Percentiles rank a stretch among this genome's conserved stretches.
Evolutionary conservation across 2,797 vertebrate genomes (phyloP).

Genomic region (Cottoperca gobio): DNA sequence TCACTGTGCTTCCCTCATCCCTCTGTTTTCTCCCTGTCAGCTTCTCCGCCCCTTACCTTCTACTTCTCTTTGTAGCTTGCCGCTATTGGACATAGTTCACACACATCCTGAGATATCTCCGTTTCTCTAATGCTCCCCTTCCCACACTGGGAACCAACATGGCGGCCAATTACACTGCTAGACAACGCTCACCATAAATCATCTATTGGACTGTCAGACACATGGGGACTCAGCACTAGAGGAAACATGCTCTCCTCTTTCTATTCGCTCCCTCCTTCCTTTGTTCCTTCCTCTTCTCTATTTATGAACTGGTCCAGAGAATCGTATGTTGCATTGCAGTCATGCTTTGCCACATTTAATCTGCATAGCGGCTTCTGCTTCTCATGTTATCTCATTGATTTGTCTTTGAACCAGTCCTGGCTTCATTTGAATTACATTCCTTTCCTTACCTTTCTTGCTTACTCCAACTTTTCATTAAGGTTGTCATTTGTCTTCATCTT

Average conservation of each 20-base stretch:
- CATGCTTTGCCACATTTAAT: conserved; percentile 53
- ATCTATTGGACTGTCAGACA: conserved; percentile 79
- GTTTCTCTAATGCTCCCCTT: conserved; percentile 56
- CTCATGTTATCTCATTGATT: conserved; percentile 30
- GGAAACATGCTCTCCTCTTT: conserved; percentile 60
- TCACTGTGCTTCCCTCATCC: not conserved
- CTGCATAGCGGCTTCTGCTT: conserved; percentile 42
- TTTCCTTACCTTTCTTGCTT: conserved; percentile 31
- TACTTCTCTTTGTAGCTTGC: conserved; percentile 35
- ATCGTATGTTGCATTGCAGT: conserved; percentile 39
- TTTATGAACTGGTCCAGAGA: conserved; percentile 46
- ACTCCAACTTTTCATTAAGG: conserved; percentile 55
- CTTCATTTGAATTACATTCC: conserved; percentile 45
- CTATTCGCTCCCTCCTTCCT: conserved; percentile 31
- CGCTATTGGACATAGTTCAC: conserved; percentile 47
- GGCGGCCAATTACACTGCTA: conserved; percentile 80
- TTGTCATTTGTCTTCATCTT: conserved; percentile 41
- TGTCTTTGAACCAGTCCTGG: conserved; percentile 29
- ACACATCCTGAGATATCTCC: conserved; percentile 53
- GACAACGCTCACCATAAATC: conserved; percentile 81
- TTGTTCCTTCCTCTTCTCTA: conserved; percentile 56
- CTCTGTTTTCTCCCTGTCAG: not conserved
- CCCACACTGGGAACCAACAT: conserved; percentile 71
- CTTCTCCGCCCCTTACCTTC: conserved; percentile 19
- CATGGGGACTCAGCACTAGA: conserved; percentile 65